Evolutionary conservation across 2,797 vertebrate genomes (phyloP).

Genomic region (Alca torda): DNA sequence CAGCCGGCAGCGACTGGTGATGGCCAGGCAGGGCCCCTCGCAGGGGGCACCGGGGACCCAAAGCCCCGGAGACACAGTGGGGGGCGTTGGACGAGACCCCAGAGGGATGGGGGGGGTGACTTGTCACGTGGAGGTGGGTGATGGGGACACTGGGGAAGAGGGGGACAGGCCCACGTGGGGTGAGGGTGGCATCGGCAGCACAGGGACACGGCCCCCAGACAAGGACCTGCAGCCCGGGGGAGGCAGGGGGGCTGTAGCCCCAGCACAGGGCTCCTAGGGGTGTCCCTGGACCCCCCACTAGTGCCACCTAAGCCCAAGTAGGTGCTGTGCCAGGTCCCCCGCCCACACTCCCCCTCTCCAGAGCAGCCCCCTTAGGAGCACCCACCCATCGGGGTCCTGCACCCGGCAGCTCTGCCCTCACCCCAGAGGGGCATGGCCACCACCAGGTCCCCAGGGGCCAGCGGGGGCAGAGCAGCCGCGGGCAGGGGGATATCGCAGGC

Average conservation of each 20-base stretch:
- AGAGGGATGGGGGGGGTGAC: not conserved
- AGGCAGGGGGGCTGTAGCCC: not conserved
- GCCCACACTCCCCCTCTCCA: not conserved
- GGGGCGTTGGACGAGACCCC: not conserved
- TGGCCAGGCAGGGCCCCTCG: not conserved
- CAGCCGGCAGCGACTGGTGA: not conserved
- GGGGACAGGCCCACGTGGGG: not conserved
- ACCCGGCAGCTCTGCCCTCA: not conserved
- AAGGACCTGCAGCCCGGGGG: no score
- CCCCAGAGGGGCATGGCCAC: not conserved
- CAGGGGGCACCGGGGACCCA: not conserved
- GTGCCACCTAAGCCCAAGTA: fast-evolving
- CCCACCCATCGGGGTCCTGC: no score
- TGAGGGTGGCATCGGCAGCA: not conserved
- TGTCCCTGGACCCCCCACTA: no score
- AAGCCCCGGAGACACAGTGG: fast-evolving
- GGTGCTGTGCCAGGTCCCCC: not conserved
- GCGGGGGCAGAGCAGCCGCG: fast-evolving
- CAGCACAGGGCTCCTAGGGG: fast-evolving
- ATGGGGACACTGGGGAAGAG: fast-evolving
- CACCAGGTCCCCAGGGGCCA: not conserved
- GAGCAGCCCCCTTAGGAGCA: not conserved
- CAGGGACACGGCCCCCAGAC: not conserved
- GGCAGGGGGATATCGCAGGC: not conserved
- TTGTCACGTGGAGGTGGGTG: not conserved